Evolutionary conservation across 1,140 invertebrate species (phyloP).

Genomic region (Tetragnatha versicolor): DNA sequence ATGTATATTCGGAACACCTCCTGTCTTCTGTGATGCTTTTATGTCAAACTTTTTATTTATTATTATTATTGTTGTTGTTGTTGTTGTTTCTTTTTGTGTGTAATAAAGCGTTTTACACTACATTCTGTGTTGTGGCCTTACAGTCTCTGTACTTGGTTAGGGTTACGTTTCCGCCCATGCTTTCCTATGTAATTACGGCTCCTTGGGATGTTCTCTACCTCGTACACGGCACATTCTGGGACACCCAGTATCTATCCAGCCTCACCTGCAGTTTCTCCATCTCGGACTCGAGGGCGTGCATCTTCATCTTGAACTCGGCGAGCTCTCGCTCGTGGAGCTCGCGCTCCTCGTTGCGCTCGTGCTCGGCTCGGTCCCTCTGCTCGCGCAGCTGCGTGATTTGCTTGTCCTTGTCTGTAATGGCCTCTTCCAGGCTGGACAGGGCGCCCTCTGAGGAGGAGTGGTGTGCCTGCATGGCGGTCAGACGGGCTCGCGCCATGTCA

Average conservation of each 20-base stretch:
- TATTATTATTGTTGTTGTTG: no score
- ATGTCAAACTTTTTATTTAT: no score
- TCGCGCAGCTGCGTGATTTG: constrained; percentile 91
- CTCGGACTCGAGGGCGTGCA: constrained; percentile 87
- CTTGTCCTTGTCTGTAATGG: constrained; percentile 95
- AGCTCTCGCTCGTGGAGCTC: constrained; percentile 92
- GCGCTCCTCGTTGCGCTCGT: constrained; percentile 94
- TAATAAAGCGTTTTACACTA: no score
- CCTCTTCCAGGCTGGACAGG: constrained; percentile 90
- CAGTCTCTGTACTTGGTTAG: no score
- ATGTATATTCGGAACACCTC: no score
- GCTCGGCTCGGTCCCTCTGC: constrained; percentile 91
- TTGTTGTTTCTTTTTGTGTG: no score
- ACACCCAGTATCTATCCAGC: no score
- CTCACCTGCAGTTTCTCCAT: constrained; percentile 85
- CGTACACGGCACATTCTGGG: not conserved
- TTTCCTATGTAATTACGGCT: no score
- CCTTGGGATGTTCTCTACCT: no score
- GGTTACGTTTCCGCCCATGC: no score
- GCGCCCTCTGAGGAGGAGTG: constrained; percentile 91
- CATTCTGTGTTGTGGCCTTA: no score
- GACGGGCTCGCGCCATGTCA: constrained; percentile 88
- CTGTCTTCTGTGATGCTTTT: no score
- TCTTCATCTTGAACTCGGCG: constrained; percentile 93
- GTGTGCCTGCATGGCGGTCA: constrained; percentile 87